Evolutionary conservation across 2,113 vertebrate genomes (phyloP), one percentile per base, ranked within the genome.

Genomic region (Megaleporinus macrocephalus): DNA sequence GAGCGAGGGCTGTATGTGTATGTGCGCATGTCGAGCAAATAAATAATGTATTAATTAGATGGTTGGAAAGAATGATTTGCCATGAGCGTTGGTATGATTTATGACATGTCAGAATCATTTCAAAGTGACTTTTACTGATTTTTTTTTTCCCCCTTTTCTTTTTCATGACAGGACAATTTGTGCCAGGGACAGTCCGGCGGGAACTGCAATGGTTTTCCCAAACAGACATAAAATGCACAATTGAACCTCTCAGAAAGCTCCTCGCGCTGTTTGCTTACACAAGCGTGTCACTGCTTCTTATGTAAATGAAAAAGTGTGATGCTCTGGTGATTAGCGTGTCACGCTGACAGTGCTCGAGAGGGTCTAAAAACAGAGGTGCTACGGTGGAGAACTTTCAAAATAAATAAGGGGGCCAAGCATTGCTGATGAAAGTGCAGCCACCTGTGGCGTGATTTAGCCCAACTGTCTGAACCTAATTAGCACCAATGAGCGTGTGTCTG

Each of bases 41-140:
- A 93, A 93, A 93, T 91, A 91, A 89, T 87, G 87, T 90, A 92
- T 94, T 93, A 93, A 93, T 95, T 93, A 93, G 88, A 85, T 20
- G 73, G 71, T 85, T 86, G 91, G 91, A 94, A 94, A 93, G 91
- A 92, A 88, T 90, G 89, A 93, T 91, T 89, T 88, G 90, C 87
- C 88, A 92, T 88, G 84, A 85, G 85, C 61, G 29, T 75, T 26
- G 68, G 82, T 82, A 88, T 94, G 94, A 93, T 94, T 94, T 94
- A 94, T 94, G 90, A 88, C 91, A 87, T 91, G 92, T 93, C 90
- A 93, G 84, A 79, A 3, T 88, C 83, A 85, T 90, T 90, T 93
- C 83, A 93, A 90, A 89, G 83, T 91, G 88, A 91, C 89, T 92
- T 90, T 87, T 83, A 4, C 83, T 88, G 87, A 65, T 29, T 41